These are phyloP conservation scores for Orchesella cincta DNA, from an alignment of 1,140 invertebrate species.

Conservation along the genomic window DNA sequence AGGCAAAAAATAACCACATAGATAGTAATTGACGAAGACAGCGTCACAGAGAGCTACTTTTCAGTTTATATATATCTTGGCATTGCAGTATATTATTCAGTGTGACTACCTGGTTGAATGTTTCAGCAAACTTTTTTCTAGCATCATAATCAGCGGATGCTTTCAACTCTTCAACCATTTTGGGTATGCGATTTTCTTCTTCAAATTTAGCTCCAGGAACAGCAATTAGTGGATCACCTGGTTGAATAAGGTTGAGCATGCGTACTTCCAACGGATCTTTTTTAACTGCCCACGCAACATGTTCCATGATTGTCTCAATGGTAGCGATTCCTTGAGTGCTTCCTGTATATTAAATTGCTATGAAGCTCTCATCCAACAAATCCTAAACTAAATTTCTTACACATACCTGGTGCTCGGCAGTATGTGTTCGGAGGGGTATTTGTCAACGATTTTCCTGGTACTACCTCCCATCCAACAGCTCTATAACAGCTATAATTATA, in stretches of 20 bases:
- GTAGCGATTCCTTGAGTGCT: constrained; percentile 66
- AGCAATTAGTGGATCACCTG: constrained; percentile 40
- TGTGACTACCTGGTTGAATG: constrained; percentile 64
- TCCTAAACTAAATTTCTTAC: too few relatives aligned
- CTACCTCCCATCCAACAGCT: constrained; percentile 60
- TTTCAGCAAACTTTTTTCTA: constrained; percentile 60
- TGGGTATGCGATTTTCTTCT: constrained; percentile 46
- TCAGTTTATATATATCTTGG: too few relatives aligned
- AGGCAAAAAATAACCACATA: too few relatives aligned
- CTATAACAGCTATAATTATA: constrained; percentile 68
- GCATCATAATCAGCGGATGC: constrained; percentile 64
- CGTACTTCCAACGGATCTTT: constrained; percentile 71
- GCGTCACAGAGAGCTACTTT: too few relatives aligned
- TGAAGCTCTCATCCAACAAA: too few relatives aligned
- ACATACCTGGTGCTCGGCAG: constrained; percentile 66
- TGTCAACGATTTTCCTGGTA: constrained; percentile 62
- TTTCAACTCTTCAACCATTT: constrained; percentile 64
- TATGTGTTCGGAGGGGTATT: constrained; percentile 67
- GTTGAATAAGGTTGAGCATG: constrained; percentile 63
- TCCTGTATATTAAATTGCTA: constrained; percentile 59
- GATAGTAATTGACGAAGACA: too few relatives aligned
- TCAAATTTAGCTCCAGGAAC: constrained; percentile 35
- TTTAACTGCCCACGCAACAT: constrained; percentile 68
- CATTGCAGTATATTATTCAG: too few relatives aligned
- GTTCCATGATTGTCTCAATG: constrained; percentile 79